phyloP scores from a whole-genome alignment of 2,888 invertebrate genomes.

The Antitype chi region DNA sequence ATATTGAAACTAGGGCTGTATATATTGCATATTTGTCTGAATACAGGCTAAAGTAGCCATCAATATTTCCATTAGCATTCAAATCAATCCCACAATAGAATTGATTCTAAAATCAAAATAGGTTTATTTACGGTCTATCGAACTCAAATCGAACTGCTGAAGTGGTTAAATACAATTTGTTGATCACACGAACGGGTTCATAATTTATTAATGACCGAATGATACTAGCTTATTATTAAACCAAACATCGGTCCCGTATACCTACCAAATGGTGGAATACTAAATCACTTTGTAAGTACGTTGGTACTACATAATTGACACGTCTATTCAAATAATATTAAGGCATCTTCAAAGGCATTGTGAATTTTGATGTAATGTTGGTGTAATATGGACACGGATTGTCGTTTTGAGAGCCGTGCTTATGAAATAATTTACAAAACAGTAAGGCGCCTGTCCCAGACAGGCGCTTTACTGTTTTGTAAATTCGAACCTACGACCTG shows the following conservation, averaged over 20 bases:
- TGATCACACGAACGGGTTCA: conserved; percentile 12
- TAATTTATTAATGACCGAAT: conserved; percentile 35
- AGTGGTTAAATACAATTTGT: conserved; percentile 29
- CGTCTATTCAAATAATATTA: background rate
- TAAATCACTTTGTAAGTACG: background rate
- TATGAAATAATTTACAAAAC: no score
- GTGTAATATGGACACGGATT: no score
- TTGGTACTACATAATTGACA: background rate
- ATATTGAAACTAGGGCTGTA: no score
- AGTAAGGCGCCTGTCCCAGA: no score
- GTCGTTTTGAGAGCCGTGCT: no score
- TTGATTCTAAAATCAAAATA: background rate
- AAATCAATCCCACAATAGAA: background rate
- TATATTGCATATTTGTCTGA: no score
- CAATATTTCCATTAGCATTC: background rate
- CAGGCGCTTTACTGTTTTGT: no score
- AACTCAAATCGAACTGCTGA: background rate
- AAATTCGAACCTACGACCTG: no score
- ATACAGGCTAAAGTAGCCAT: no score
- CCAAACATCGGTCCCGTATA: conserved; percentile 1
- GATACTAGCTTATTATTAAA: conserved; percentile 26
- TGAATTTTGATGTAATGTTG: no score
- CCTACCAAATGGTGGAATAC: conserved; percentile 3
- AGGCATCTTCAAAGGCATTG: conserved; percentile 1
- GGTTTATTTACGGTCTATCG: background rate